These are phyloP conservation scores for Python bivittatus DNA, from an alignment of 2,113 vertebrate species.

Conservation along the genomic window DNA sequence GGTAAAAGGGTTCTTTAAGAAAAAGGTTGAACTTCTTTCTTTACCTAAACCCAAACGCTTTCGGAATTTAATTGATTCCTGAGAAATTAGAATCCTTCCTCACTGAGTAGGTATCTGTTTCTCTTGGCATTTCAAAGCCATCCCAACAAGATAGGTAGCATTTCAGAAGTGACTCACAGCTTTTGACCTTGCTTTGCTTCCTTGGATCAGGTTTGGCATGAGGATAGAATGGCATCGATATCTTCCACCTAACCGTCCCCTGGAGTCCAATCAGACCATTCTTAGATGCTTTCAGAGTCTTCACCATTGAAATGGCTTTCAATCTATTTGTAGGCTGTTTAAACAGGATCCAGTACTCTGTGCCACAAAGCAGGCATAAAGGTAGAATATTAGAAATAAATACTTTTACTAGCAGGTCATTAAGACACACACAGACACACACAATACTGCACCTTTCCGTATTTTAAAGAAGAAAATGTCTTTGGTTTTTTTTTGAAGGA, in stretches of 20 bases:
- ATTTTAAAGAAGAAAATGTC: not conserved
- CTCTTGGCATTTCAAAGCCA: conserved; percentile 33
- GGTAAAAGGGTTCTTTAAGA: conserved; percentile 7
- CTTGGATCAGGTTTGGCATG: conserved; percentile 54
- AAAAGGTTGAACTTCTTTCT: not conserved
- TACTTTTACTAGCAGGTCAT: not conserved
- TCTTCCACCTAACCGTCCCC: conserved; percentile 45
- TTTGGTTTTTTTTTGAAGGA: not conserved
- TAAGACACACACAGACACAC: not conserved
- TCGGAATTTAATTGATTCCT: not conserved
- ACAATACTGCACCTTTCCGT: not conserved
- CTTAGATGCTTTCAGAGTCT: conserved; percentile 53
- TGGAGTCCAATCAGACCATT: conserved; percentile 38
- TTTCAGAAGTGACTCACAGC: conserved; percentile 54
- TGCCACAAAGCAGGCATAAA: conserved; percentile 14
- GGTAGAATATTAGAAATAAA: conserved; percentile 21
- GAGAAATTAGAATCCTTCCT: not conserved
- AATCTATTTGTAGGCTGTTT: conserved; percentile 35
- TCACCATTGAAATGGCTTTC: conserved; percentile 42
- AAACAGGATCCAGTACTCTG: not conserved
- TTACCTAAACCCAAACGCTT: not conserved
- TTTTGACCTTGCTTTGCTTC: conserved; percentile 38
- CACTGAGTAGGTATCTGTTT: conserved; percentile 20
- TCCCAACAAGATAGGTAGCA: conserved; percentile 5
- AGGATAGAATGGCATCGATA: conserved; percentile 39